Conservation (phyloP, 1,140 invertebrate genomes). For the Liolophura sinensis region DNA sequence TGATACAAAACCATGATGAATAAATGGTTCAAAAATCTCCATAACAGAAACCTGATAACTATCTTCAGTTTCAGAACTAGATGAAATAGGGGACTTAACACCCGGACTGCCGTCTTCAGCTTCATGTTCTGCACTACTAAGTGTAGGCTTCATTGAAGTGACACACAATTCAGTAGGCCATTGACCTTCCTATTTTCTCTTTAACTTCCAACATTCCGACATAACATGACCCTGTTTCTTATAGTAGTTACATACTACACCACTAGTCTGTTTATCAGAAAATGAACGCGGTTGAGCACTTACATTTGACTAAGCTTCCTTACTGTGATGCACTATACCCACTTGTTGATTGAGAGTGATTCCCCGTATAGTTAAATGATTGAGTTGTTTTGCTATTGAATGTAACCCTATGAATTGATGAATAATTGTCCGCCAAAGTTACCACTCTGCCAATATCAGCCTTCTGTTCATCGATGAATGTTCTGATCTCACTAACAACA, state of each 20-base stretch:
- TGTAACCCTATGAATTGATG: slow-evolving; percentile 13
- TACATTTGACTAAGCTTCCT: not conserved
- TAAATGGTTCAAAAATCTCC: slow-evolving; percentile 21
- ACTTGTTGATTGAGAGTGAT: not conserved
- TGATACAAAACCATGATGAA: slow-evolving; percentile 15
- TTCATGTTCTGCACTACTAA: not conserved
- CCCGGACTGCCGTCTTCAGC: not conserved
- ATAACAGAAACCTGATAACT: not conserved
- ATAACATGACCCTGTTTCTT: slow-evolving; percentile 14
- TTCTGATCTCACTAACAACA: slow-evolving; percentile 11
- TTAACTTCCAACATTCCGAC: slow-evolving; percentile 9
- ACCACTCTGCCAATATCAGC: slow-evolving; percentile 15
- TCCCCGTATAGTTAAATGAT: not conserved
- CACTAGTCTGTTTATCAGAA: not conserved
- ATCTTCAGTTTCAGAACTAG: not conserved
- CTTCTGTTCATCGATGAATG: slow-evolving; percentile 19
- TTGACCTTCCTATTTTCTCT: slow-evolving; percentile 2
- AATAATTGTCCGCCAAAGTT: slow-evolving; percentile 16
- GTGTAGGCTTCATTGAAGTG: not conserved
- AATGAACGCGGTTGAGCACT: not conserved
- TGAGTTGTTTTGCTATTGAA: slow-evolving; percentile 6
- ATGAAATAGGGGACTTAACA: not conserved
- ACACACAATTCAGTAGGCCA: not conserved
- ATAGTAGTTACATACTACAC: slow-evolving; percentile 7
- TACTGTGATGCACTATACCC: not conserved